phyloP scores from a whole-genome alignment of 1,140 invertebrate species.

The Macrobrachium nipponense region DNA sequence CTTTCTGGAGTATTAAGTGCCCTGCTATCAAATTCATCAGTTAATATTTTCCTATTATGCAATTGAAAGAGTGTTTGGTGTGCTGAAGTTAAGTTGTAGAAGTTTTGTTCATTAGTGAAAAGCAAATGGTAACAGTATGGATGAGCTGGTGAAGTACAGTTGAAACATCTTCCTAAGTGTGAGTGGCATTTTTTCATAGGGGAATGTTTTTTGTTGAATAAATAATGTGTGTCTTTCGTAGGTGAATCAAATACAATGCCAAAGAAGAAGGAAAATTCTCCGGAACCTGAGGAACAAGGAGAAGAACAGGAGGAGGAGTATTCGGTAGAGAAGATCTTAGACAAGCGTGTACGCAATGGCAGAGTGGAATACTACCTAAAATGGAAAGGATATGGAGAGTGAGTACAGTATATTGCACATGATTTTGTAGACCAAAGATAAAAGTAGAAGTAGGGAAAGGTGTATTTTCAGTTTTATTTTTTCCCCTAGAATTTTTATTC shows the following conservation, averaged over 20 bases:
- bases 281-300: constrained; percentile 58
- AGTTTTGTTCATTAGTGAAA: too few relatives aligned
- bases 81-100: too few relatives aligned
- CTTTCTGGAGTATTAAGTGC: too few relatives aligned
- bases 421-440: too few relatives aligned
- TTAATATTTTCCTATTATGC: too few relatives aligned
- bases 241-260: constrained; percentile 57
- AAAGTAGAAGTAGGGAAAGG: not conserved
- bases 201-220: too few relatives aligned
- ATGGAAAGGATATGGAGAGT: constrained; percentile 74
- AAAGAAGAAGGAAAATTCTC: constrained; percentile 58
- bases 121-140: too few relatives aligned
- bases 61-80: too few relatives aligned
- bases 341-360: constrained; percentile 69
- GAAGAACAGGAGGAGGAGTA: constrained; percentile 70
- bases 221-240: not conserved
- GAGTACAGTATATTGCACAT: constrained; percentile 56
- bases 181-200: too few relatives aligned
- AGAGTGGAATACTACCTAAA: constrained; percentile 73
- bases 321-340: constrained; percentile 72
- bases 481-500: not conserved
- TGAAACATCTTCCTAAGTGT: too few relatives aligned
- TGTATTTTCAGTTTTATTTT: not conserved
- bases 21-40: too few relatives aligned
- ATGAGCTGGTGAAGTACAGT: too few relatives aligned